Conservation (phyloP, 2,113 vertebrate genomes). For the Grantiella picta region DNA sequence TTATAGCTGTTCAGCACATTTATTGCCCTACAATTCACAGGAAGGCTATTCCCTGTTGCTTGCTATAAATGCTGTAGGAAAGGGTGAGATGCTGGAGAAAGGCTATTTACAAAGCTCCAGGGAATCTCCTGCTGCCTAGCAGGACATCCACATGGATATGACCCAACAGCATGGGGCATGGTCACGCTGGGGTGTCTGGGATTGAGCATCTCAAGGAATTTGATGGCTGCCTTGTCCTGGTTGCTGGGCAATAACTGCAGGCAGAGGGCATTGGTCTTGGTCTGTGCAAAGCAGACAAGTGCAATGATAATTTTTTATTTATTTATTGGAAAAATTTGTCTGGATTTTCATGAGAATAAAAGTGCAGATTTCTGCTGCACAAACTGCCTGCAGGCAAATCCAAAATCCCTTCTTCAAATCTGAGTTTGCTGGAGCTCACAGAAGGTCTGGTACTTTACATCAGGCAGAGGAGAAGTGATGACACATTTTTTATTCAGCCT, state of each 20-base stretch:
- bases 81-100: neutral
- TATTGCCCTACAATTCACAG: neutral
- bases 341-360: neutral
- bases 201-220: fast-evolving
- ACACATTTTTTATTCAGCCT: neutral
- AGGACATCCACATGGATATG: neutral
- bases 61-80: neutral
- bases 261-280: neutral
- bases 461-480: neutral
- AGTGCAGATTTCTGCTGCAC: neutral
- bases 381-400: neutral
- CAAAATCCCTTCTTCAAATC: neutral
- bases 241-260: neutral
- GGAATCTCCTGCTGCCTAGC: neutral
- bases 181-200: neutral
- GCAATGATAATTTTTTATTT: neutral
- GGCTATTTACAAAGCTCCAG: neutral
- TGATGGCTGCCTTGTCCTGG: fast-evolving
- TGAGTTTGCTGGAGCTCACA: neutral
- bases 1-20: neutral
- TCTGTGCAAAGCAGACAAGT: neutral
- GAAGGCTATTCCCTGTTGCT: neutral
- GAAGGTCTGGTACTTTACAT: neutral
- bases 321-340: neutral
- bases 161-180: neutral